Evolutionary conservation across 2,888 invertebrate species (phyloP).

Genomic region (Ferrisia virgata): DNA sequence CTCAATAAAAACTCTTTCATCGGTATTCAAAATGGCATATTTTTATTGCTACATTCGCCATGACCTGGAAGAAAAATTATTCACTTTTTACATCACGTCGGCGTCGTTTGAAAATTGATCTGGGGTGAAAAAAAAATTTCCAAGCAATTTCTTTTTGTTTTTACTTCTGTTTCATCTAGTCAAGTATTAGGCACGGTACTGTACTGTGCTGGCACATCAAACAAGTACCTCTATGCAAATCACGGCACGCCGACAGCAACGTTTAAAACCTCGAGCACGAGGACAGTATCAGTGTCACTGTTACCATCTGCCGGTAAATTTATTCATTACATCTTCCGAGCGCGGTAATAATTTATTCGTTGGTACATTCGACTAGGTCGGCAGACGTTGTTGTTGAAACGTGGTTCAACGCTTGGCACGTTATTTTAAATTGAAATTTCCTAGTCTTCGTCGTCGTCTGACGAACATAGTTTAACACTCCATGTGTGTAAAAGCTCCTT

Average conservation of each 20-base stretch:
- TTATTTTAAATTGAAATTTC: background rate
- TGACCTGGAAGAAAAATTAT: too few species aligned
- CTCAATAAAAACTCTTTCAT: too few species aligned
- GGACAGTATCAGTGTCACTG: background rate
- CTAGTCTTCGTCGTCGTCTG: background rate
- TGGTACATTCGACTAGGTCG: background rate
- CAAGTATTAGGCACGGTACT: too few species aligned
- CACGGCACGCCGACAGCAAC: background rate
- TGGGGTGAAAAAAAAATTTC: too few species aligned
- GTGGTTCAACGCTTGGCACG: background rate
- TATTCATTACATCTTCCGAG: background rate
- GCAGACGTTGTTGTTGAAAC: background rate
- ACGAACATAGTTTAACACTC: background rate
- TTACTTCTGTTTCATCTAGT: too few species aligned
- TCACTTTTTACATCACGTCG: too few species aligned
- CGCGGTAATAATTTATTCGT: constrained; percentile 6
- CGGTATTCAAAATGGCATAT: too few species aligned
- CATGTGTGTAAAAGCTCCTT: background rate
- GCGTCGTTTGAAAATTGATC: too few species aligned
- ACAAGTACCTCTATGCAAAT: background rate
- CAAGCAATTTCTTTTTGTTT: too few species aligned
- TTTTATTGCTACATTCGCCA: too few species aligned
- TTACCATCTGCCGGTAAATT: background rate
- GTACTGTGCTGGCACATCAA: too few species aligned
- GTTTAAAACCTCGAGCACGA: background rate